These are phyloP conservation scores for Pampusana beccarii DNA, from an alignment of 2,113 vertebrate genomes.

Conservation along the genomic window DNA sequence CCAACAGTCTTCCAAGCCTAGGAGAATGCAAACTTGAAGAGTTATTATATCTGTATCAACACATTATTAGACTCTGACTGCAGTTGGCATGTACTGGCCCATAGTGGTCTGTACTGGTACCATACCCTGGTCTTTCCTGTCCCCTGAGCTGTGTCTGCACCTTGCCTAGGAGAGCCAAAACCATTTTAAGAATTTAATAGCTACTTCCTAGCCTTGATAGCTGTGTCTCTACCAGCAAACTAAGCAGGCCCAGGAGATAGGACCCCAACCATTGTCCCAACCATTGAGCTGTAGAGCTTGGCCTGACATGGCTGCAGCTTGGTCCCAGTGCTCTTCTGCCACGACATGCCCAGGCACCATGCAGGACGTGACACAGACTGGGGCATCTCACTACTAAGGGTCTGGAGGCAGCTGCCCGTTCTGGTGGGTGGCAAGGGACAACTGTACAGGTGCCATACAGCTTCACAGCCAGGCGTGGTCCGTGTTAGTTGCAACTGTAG, in stretches of 20 bases:
- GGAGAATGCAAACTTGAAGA: not conserved
- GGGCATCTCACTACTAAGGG: not conserved
- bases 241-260: not conserved
- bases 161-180: not conserved
- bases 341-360: not conserved
- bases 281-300: too few species aligned
- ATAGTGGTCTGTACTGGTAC: too few species aligned
- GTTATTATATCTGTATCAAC: not conserved
- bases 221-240: not conserved
- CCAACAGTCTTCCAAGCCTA: not conserved
- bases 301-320: not conserved
- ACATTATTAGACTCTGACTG: not conserved
- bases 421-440: not conserved
- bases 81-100: not conserved
- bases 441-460: not conserved
- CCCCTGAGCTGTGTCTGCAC: not conserved
- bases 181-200: accelerated
- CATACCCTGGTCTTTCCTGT: not conserved
- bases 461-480: not conserved
- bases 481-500: not conserved
- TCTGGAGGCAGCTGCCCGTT: not conserved
- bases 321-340: not conserved
- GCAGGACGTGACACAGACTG: accelerated
- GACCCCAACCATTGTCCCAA: not conserved
- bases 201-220: not conserved